A percentile compares a stretch with the other conserved stretches of the same genome.
Conservation (phyloP, 2,113 vertebrate genomes). For the Istiophorus platypterus region DNA sequence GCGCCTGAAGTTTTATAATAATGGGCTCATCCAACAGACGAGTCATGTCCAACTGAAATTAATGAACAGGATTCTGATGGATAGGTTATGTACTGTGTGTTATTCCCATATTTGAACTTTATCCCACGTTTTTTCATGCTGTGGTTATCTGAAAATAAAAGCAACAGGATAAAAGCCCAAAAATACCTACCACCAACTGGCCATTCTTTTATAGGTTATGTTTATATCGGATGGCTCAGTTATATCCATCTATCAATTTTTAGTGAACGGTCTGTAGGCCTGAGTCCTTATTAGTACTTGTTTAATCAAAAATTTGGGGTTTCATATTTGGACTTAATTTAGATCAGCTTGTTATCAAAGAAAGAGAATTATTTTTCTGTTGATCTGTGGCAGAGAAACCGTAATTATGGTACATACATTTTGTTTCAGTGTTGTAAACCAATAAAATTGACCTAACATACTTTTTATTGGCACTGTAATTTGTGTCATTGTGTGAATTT, state of each 20-base stretch:
- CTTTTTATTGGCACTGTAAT: background rate
- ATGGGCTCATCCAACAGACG: conserved; percentile 23
- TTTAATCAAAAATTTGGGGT: background rate
- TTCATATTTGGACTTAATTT: background rate
- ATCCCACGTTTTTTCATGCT: background rate
- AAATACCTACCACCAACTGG: background rate
- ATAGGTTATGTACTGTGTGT: conserved; percentile 1
- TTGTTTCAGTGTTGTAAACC: conserved; percentile 13
- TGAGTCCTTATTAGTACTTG: too few relatives aligned
- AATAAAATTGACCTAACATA: background rate
- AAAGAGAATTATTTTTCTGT: background rate
- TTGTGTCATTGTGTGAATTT: background rate
- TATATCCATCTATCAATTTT: too few relatives aligned
- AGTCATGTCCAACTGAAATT: conserved; percentile 10
- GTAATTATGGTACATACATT: background rate
- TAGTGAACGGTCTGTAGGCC: too few relatives aligned
- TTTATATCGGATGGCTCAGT: too few relatives aligned
- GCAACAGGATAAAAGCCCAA: background rate
- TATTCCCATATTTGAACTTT: background rate
- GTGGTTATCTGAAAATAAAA: conserved; percentile 38
- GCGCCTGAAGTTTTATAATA: conserved; percentile 16
- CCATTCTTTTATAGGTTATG: too few relatives aligned
- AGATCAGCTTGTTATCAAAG: conserved; percentile 4
- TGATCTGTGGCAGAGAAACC: conserved; percentile 1
- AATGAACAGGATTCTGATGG: conserved; percentile 9